Evolutionary conservation across 2,113 vertebrate genomes (phyloP).

Genomic region (Tyto alba): DNA sequence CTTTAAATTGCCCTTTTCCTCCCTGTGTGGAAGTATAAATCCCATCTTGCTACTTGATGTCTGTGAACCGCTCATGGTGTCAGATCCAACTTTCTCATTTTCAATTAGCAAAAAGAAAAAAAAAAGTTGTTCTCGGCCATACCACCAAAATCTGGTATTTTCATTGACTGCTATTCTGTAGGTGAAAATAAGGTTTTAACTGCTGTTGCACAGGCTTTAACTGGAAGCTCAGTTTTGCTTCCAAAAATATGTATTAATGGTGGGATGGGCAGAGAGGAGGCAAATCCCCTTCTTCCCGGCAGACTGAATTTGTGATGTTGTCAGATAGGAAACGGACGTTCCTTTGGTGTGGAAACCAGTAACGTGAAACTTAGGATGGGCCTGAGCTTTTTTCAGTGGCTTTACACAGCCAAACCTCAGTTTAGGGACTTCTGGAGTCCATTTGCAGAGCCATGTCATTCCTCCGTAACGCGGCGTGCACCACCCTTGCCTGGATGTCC

Average conservation of each 20-base stretch:
- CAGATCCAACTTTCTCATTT: neutral
- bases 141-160: neutral
- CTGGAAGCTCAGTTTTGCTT: neutral
- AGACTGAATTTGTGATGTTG: neutral
- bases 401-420: neutral
- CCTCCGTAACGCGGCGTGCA: neutral
- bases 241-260: neutral
- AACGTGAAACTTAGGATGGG: accelerated
- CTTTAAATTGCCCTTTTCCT: neutral
- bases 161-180: neutral
- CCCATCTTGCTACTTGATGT: neutral
- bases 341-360: neutral
- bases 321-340: neutral
- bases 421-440: neutral
- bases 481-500: neutral
- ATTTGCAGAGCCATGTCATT: neutral
- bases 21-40: neutral
- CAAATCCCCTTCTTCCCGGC: neutral
- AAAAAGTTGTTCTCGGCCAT: neutral
- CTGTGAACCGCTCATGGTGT: neutral
- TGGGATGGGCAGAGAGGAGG: neutral
- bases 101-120: neutral
- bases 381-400: neutral
- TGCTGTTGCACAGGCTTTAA: neutral
- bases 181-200: neutral